Evolutionary conservation across 1,140 invertebrate species (phyloP).

Genomic region (Solen grandis): DNA sequence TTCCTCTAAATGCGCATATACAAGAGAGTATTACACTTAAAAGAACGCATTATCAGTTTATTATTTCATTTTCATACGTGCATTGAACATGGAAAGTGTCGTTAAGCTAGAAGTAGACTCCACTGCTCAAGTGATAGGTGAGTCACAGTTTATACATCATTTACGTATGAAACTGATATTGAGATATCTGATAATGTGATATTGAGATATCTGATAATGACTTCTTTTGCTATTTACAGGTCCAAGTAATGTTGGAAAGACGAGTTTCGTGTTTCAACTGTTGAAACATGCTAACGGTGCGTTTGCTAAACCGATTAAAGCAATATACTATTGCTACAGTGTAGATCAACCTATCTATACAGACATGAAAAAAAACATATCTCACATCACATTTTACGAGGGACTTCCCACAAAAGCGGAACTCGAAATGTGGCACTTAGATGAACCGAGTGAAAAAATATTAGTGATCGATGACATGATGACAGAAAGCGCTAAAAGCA

Average conservation of each 20-base stretch:
- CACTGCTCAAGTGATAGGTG: slow-evolving; percentile 10
- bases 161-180: background rate
- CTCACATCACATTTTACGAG: slow-evolving; percentile 13
- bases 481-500: slow-evolving; percentile 23
- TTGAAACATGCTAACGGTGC: slow-evolving; percentile 12
- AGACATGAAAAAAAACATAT: slow-evolving; percentile 17
- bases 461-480: slow-evolving; percentile 25
- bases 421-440: slow-evolving; percentile 18
- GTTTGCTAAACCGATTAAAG: slow-evolving; percentile 34
- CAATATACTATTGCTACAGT: slow-evolving; percentile 29
- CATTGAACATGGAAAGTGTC: background rate
- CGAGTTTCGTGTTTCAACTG: slow-evolving; percentile 5
- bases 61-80: background rate
- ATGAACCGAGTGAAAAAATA: slow-evolving; percentile 35
- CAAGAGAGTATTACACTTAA: too few species aligned
- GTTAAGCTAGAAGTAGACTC: slow-evolving; percentile 13
- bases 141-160: background rate
- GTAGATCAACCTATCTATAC: slow-evolving; percentile 24
- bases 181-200: background rate
- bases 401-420: slow-evolving; percentile 19
- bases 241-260: slow-evolving; percentile 15
- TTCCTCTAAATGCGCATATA: too few species aligned
- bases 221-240: slow-evolving; percentile 2
- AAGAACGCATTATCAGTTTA: background rate
- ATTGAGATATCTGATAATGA: too few species aligned